Evolutionary conservation across 2,113 vertebrate genomes (phyloP).

Genomic region (Cromileptes altivelis): DNA sequence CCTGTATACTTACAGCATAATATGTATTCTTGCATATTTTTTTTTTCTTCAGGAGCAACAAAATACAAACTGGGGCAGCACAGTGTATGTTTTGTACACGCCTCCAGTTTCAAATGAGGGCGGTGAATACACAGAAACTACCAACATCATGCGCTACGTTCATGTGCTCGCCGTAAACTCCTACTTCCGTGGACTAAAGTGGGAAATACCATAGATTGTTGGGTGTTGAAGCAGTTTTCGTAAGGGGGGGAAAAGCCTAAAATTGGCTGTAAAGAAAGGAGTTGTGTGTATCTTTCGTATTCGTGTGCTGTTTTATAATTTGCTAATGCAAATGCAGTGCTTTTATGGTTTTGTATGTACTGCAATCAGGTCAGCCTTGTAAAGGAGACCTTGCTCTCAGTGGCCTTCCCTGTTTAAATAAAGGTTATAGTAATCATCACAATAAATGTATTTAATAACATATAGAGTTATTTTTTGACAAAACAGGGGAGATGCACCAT

Average conservation of each 20-base stretch:
- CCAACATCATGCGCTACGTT: constrained; percentile 37
- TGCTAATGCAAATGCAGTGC: too few species aligned
- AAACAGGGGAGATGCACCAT: too few species aligned
- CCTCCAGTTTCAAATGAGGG: constrained; percentile 70
- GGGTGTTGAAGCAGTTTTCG: rapidly evolving
- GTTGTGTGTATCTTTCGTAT: too few species aligned
- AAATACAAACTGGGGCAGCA: not conserved
- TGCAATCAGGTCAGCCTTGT: too few species aligned
- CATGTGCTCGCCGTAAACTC: constrained; percentile 1
- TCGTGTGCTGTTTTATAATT: too few species aligned
- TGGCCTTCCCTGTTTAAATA: too few species aligned
- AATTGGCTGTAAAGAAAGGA: not conserved
- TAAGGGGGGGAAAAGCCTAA: not conserved
- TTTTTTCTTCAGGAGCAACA: not conserved
- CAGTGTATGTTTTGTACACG: constrained; percentile 21
- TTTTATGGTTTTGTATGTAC: too few species aligned
- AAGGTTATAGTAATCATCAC: too few species aligned
- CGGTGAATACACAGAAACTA: constrained; percentile 47
- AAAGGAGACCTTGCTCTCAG: too few species aligned
- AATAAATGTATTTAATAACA: too few species aligned
- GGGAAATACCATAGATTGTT: rapidly evolving
- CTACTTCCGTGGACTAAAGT: rapidly evolving
- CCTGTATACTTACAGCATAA: not conserved
- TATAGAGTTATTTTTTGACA: too few species aligned
- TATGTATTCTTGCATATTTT: rapidly evolving